Evolutionary conservation across 2,113 vertebrate species (phyloP), one percentile per base, ranked within the genome.

Genomic region (Cercocebus atys): DNA sequence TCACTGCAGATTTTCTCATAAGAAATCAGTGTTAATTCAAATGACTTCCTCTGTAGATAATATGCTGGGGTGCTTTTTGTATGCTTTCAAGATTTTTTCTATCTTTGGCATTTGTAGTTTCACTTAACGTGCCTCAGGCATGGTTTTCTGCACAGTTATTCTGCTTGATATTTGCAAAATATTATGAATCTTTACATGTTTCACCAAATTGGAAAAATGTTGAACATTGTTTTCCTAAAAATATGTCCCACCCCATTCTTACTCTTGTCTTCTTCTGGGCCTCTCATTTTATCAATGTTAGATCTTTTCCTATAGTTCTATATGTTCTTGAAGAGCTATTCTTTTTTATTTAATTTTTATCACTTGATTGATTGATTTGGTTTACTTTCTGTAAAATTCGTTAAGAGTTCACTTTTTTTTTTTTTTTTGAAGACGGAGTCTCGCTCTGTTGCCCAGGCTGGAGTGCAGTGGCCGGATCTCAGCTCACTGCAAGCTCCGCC

Each of bases 371-470:
- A 64, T 64, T 14, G 27, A 64, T 47, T 14, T n/a, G 13, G 27
- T n/a, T 93, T 9, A 45, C 5, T 78, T 61, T 87, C 6, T 90
- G 23, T 88, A 1, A 52, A 80, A 84, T 92, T 72, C 32, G 3
- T 35, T 75, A 72, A 38, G 38, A 88, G 43, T n/a, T 80, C 70
- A 4, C 20, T 85, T 88, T 50, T 50, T 14, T 50, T 47, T 50
- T 50, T 50, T 14, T 50, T 50, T 14, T n/a, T n/a, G n/a, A 3
- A 50, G 47, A 50, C 0, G 3, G 47, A 50, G 47, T 50, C 47
- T 50, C 13, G 0, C 47, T 50, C 13, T 50, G 47, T 50, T 0
- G 0, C 47, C 47, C 47, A 14, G 47, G 47, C 47, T 50, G 47
- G 47, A 14, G 47, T 4, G 47, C 13, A 50, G 47, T 50, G 47